Percentiles rank a stretch among this genome's conserved stretches.
These are phyloP conservation scores for Aphaenogaster rudis DNA, from an alignment of 1,140 invertebrate genomes.

Conservation along the genomic window DNA sequence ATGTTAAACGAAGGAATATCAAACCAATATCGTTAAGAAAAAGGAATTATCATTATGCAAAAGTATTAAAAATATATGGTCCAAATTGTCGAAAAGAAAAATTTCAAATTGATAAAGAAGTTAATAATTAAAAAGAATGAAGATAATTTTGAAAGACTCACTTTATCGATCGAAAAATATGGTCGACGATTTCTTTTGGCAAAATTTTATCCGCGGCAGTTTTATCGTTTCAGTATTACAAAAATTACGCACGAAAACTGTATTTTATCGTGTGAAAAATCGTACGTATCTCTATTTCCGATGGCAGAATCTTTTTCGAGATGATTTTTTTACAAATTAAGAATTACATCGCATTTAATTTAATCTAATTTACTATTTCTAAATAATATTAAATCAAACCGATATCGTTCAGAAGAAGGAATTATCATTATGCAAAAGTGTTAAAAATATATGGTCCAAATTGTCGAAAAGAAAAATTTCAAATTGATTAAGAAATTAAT, in stretches of 20 bases:
- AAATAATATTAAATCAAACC: neutral
- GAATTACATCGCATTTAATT: neutral
- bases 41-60: neutral
- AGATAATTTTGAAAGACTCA: neutral
- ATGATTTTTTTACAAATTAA: constrained; percentile 6
- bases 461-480: neutral
- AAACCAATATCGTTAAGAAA: neutral
- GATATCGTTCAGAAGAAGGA: neutral
- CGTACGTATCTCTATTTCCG: neutral
- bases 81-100: neutral
- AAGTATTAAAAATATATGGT: neutral
- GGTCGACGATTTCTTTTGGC: neutral
- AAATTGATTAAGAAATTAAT: neutral
- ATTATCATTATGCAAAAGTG: neutral
- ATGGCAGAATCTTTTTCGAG: neutral
- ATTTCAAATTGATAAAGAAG: neutral
- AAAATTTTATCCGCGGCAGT: neutral
- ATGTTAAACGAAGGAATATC: neutral
- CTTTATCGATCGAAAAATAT: neutral
- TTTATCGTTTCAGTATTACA: neutral
- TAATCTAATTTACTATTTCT: neutral
- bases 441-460: neutral
- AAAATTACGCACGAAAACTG: neutral
- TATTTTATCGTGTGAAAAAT: constrained; percentile 5
- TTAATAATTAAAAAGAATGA: neutral